phyloP scores from a whole-genome alignment of 2,888 invertebrate species.

The Chaetogeoica ovagalla region DNA sequence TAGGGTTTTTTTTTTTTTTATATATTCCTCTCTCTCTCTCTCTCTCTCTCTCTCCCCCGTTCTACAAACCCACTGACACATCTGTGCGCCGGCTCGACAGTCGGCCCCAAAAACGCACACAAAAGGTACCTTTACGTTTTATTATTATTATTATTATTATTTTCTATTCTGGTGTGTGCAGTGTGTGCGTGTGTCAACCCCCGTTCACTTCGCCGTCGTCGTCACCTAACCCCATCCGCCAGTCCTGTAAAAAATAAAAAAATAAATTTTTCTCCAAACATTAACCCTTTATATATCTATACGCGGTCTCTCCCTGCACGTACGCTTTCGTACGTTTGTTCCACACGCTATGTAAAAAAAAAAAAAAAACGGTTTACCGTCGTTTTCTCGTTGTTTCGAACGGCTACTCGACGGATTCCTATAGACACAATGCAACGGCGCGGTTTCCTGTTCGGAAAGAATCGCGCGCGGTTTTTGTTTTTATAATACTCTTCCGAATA shows the following conservation, averaged over 20 bases:
- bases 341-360: not conserved
- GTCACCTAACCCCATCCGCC: not conserved
- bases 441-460: conserved; percentile 48
- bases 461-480: not conserved
- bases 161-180: conserved; percentile 32
- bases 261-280: conserved; percentile 41
- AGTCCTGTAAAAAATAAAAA: conserved; percentile 18
- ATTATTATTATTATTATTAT: too few species aligned
- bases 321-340: conserved; percentile 35
- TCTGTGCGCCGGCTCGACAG: conserved; percentile 35
- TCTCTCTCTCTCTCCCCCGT: not conserved
- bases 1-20: conserved; percentile 39
- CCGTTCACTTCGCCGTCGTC: conserved; percentile 2
- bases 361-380: conserved; percentile 26
- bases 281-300: conserved; percentile 45
- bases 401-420: conserved; percentile 52
- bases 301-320: not conserved
- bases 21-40: too few species aligned
- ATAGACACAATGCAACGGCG: conserved; percentile 33
- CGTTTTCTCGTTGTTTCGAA: conserved; percentile 49
- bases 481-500: too few species aligned
- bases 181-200: conserved; percentile 29
- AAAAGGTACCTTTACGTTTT: conserved; percentile 42
- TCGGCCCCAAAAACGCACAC: conserved; percentile 5
- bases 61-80: conserved; percentile 45